Percentiles rank a stretch among this genome's conserved stretches.
These are phyloP conservation scores for Scaptomyza reducta DNA, from an alignment of 2,888 invertebrate species.

Conservation along the genomic window DNA sequence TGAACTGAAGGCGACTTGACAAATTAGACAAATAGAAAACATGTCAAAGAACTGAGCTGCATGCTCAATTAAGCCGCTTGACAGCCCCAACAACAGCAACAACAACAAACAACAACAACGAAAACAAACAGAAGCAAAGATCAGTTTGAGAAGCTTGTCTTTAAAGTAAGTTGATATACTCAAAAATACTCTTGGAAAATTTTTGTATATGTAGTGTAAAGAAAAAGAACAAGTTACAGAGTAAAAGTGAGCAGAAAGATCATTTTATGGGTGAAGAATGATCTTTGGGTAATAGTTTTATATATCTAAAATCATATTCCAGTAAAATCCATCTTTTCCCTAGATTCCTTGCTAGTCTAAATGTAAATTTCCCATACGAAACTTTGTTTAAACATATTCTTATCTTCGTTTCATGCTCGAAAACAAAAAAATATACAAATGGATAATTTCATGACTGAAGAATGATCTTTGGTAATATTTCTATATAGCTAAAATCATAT, in stretches of 20 bases:
- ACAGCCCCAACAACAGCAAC: conserved; percentile 29
- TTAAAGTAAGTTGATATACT: conserved; percentile 7
- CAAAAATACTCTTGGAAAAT: conserved; percentile 16
- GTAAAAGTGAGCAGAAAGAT: neutral
- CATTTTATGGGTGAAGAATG: no score
- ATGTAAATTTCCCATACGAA: no score
- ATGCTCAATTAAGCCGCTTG: conserved; percentile 76
- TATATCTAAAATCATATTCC: no score
- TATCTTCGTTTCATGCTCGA: no score
- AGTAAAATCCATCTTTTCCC: no score
- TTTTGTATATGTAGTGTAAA: neutral
- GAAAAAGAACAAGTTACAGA: neutral
- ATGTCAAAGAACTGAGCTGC: conserved; percentile 67
- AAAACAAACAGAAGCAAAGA: conserved; percentile 40
- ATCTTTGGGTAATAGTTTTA: no score
- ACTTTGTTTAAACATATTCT: no score
- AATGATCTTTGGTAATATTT: no score
- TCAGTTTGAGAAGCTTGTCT: conserved; percentile 22
- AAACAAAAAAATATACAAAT: no score
- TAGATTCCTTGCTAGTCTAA: no score
- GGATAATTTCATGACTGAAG: no score
- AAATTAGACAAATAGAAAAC: conserved; percentile 78
- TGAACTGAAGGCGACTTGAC: conserved; percentile 59
- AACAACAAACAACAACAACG: conserved; percentile 11
- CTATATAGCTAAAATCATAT: no score